These are phyloP conservation scores for Netelia fuscicornis DNA, from an alignment of 2,888 invertebrate species.

Conservation along the genomic window DNA sequence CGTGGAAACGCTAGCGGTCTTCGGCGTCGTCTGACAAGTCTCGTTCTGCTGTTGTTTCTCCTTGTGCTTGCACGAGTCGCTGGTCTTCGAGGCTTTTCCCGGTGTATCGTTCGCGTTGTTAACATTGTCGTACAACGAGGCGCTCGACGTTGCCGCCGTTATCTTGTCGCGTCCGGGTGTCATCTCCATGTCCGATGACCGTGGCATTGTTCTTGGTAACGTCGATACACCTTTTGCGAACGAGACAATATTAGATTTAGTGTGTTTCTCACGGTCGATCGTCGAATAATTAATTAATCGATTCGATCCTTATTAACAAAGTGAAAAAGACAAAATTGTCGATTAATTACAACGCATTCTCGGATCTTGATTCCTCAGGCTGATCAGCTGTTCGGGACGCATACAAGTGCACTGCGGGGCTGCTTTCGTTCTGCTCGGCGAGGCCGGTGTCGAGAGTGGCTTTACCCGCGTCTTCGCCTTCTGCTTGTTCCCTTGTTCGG, in stretches of 20 bases:
- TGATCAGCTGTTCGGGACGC: slow-evolving; percentile 96
- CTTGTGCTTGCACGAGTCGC: slow-evolving; percentile 83
- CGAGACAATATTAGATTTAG: not conserved
- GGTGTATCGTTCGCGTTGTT: slow-evolving; percentile 80
- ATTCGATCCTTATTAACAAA: slow-evolving; percentile 1
- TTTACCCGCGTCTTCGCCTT: slow-evolving; percentile 95
- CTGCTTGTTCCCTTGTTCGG: slow-evolving; percentile 93
- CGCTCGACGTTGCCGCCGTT: slow-evolving; percentile 94
- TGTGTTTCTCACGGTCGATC: not conserved
- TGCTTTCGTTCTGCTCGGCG: slow-evolving; percentile 94
- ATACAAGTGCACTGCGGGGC: slow-evolving; percentile 98
- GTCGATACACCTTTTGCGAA: slow-evolving; percentile 91
- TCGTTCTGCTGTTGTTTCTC: slow-evolving; percentile 84
- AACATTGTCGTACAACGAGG: slow-evolving; percentile 95
- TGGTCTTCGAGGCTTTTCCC: slow-evolving; percentile 75
- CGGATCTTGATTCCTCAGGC: slow-evolving; percentile 93
- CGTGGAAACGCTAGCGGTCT: slow-evolving; percentile 82
- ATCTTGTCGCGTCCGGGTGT: slow-evolving; percentile 88
- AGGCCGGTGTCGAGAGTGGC: slow-evolving; percentile 96
- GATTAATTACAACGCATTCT: slow-evolving; percentile 87
- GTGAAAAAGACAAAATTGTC: slow-evolving; percentile 4
- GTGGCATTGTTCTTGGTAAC: slow-evolving; percentile 90
- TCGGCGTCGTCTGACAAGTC: slow-evolving; percentile 84
- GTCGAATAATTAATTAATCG: not conserved
- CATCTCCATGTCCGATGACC: slow-evolving; percentile 89